Percentiles rank a stretch among this genome's conserved stretches.
Evolutionary conservation across 1,140 invertebrate species (phyloP).

Genomic region (Listronotus oregonensis): DNA sequence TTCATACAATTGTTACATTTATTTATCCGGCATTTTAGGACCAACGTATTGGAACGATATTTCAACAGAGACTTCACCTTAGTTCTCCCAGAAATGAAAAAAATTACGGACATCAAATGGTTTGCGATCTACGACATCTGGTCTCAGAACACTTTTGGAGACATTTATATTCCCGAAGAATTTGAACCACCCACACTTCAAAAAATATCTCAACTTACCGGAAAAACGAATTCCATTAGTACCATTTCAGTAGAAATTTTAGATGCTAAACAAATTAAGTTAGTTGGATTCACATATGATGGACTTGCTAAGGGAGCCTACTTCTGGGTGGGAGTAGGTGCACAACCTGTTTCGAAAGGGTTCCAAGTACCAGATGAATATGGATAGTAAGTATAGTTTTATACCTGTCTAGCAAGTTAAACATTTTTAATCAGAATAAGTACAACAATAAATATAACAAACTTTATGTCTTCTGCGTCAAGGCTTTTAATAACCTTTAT

Average conservation of each 20-base stretch:
- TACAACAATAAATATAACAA: too few relatives aligned
- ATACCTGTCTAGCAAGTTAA: conserved; percentile 8
- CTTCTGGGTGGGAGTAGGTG: conserved; percentile 87
- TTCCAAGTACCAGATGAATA: conserved; percentile 86
- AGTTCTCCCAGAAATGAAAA: conserved; percentile 83
- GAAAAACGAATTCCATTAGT: conserved; percentile 69
- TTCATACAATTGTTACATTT: too few relatives aligned
- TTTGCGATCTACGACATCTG: conserved; percentile 86
- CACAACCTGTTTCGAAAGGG: conserved; percentile 78
- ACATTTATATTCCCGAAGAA: conserved; percentile 88
- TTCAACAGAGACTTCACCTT: conserved; percentile 86
- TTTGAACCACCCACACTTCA: conserved; percentile 85
- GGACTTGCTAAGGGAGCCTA: conserved; percentile 76
- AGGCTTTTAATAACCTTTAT: too few relatives aligned
- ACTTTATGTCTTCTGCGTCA: too few relatives aligned
- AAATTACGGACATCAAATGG: conserved; percentile 88
- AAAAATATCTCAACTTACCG: conserved; percentile 71
- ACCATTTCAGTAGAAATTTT: conserved; percentile 77
- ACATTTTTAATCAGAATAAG: too few relatives aligned
- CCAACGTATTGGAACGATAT: conserved; percentile 84
- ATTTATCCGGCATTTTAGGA: conserved; percentile 63
- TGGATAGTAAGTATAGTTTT: conserved; percentile 78
- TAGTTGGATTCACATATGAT: conserved; percentile 79
- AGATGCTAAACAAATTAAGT: conserved; percentile 80
- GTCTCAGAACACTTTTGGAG: conserved; percentile 85